Percentiles rank a stretch among this genome's conserved stretches.
Conservation (phyloP, 2,797 vertebrate species). For the Cynodonichthys magdalenae region DNA sequence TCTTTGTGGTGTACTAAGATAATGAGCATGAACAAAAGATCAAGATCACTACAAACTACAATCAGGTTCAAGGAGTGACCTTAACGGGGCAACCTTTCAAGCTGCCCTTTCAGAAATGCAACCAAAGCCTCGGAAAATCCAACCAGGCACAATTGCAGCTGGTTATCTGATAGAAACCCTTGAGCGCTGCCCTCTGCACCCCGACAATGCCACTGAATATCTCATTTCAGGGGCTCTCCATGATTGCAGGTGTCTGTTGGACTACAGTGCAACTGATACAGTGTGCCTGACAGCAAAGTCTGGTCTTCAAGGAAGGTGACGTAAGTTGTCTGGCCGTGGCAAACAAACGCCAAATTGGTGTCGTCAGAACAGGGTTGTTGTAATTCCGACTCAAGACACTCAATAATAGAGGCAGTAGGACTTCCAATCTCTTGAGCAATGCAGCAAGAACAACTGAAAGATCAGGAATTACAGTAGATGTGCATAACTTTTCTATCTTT, state of each 20-base stretch:
- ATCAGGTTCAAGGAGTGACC: constrained; percentile 48
- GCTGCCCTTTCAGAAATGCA: constrained; percentile 69
- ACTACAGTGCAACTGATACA: constrained; percentile 73
- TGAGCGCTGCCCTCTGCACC: constrained; percentile 62
- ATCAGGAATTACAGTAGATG: background rate
- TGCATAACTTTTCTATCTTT: background rate
- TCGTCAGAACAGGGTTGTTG: constrained; percentile 18
- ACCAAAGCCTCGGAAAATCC: constrained; percentile 74
- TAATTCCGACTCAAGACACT: constrained; percentile 38
- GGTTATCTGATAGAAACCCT: constrained; percentile 76
- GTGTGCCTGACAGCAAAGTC: constrained; percentile 55
- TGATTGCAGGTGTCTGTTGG: constrained; percentile 52
- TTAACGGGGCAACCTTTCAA: constrained; percentile 63
- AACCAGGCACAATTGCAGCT: constrained; percentile 53
- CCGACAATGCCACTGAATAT: constrained; percentile 69
- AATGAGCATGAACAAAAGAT: constrained; percentile 45
- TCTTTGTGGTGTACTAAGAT: constrained; percentile 20
- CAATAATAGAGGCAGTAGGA: constrained; percentile 12
- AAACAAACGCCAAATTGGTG: constrained; percentile 18
- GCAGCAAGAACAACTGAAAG: constrained; percentile 15
- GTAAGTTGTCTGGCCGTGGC: constrained; percentile 51
- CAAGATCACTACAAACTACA: constrained; percentile 53
- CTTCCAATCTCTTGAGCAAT: background rate
- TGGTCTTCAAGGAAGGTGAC: constrained; percentile 55
- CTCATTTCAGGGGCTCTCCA: constrained; percentile 71